Conservation (phyloP, 2,888 invertebrate species). For the Monopis laevigella region DNA sequence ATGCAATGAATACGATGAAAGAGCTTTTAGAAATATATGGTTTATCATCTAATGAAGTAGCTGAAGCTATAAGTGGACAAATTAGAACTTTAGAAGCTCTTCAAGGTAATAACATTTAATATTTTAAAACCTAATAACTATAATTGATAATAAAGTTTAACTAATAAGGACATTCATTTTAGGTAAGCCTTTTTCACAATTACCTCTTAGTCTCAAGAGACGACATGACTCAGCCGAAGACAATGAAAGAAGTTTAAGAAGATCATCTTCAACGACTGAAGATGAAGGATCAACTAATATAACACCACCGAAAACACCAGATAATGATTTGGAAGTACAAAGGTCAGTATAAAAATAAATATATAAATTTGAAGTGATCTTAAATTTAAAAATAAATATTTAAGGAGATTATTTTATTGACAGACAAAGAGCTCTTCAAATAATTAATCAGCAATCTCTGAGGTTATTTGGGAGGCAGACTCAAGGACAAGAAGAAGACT, state of each 20-base stretch:
- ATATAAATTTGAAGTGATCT: too few relatives aligned
- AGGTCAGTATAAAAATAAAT: too few relatives aligned
- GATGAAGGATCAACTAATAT: constrained; percentile 59
- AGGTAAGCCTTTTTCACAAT: constrained; percentile 57
- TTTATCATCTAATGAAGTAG: constrained; percentile 74
- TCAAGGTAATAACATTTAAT: constrained; percentile 60
- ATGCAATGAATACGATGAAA: constrained; percentile 82
- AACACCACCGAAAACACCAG: constrained; percentile 61
- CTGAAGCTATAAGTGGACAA: constrained; percentile 74
- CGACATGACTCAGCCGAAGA: constrained; percentile 54
- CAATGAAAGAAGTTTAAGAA: constrained; percentile 41
- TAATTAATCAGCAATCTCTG: constrained; percentile 57
- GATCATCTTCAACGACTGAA: constrained; percentile 59
- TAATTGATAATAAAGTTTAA: not conserved
- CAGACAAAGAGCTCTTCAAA: constrained; percentile 59
- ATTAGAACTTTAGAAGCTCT: constrained; percentile 74
- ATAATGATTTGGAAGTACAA: constrained; percentile 54
- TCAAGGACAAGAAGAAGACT: constrained; percentile 54
- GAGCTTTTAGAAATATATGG: constrained; percentile 82
- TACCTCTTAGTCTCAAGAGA: constrained; percentile 50
- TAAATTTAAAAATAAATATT: too few relatives aligned
- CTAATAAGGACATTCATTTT: constrained; percentile 6
- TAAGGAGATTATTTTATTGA: not conserved
- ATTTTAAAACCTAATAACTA: not conserved
- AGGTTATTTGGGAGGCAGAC: constrained; percentile 42